A percentile compares a stretch with the other conserved stretches of the same genome.
Evolutionary conservation across 92 coral and sea anemone species (phyloP).

Genomic region (Palythoa grandiflora): DNA sequence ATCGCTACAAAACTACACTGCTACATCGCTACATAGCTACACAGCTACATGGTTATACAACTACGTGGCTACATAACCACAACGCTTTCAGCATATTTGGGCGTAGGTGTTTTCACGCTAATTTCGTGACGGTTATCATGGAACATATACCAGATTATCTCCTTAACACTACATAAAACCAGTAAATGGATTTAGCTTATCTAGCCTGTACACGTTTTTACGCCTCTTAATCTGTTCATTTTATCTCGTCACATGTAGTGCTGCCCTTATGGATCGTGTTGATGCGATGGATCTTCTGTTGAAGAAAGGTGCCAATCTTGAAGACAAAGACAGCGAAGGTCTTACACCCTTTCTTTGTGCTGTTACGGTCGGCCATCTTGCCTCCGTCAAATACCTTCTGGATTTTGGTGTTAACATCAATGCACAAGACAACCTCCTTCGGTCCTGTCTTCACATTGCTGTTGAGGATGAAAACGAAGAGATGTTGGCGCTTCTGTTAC

Average conservation of each 20-base stretch:
- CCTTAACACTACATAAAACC: too few species aligned
- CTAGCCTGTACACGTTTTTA: neutral
- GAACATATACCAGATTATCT: too few species aligned
- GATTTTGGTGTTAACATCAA: conserved; percentile 72
- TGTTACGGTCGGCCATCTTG: conserved; percentile 62
- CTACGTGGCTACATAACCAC: too few species aligned
- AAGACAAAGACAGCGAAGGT: conserved; percentile 63
- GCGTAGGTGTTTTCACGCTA: too few species aligned
- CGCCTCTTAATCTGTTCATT: neutral
- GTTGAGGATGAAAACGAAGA: conserved; percentile 61
- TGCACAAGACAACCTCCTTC: conserved; percentile 73
- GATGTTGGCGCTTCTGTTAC: conserved; percentile 58
- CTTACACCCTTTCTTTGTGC: conserved; percentile 74
- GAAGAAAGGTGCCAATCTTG: conserved; percentile 44
- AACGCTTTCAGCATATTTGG: too few species aligned
- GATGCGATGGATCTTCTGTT: conserved; percentile 56
- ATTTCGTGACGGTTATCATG: too few species aligned
- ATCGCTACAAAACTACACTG: too few species aligned
- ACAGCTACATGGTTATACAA: too few species aligned
- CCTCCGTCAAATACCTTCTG: conserved; percentile 64
- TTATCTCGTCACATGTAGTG: conserved; percentile 49
- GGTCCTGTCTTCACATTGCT: conserved; percentile 77
- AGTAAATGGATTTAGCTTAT: too few species aligned
- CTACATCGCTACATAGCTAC: too few species aligned
- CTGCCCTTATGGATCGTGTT: conserved; percentile 69